Percentiles rank a stretch among this genome's conserved stretches.
Evolutionary conservation across 2,888 invertebrate species (phyloP).

Genomic region (Acrobeloides nanus): DNA sequence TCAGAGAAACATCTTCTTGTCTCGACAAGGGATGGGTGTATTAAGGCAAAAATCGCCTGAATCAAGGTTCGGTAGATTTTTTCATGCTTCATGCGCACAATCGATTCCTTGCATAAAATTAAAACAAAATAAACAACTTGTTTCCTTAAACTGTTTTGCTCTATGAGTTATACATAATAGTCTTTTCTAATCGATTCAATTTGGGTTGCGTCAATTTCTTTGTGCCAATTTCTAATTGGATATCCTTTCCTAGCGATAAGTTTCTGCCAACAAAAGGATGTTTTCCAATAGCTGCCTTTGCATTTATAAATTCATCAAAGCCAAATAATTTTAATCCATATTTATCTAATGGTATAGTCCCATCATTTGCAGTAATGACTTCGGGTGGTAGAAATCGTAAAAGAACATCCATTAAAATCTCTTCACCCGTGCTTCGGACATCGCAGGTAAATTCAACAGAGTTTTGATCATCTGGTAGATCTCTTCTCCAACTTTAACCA

Average conservation of each 20-base stretch:
- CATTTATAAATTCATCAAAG: constrained; percentile 17
- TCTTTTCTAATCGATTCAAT: constrained; percentile 3
- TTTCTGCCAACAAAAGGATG: constrained; percentile 41
- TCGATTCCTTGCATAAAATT: too few species aligned
- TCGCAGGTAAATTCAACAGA: constrained; percentile 31
- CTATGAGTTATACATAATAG: too few species aligned
- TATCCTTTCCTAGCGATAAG: constrained; percentile 40
- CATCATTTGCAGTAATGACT: constrained; percentile 17
- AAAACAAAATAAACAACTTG: background rate
- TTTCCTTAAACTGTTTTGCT: background rate
- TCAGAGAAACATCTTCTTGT: too few species aligned
- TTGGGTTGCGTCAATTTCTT: constrained; percentile 2
- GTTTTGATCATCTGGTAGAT: constrained; percentile 11
- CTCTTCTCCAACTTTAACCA: background rate
- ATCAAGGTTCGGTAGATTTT: too few species aligned
- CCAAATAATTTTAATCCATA: constrained; percentile 40
- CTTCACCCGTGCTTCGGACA: constrained; percentile 26
- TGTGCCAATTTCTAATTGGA: constrained; percentile 36
- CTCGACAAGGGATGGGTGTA: too few species aligned
- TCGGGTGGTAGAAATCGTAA: constrained; percentile 23
- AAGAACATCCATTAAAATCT: constrained; percentile 33
- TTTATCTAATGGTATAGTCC: constrained; percentile 24
- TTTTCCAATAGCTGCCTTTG: constrained; percentile 28
- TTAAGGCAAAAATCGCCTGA: too few species aligned
- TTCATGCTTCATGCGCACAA: too few species aligned